Percentiles rank a stretch among this genome's conserved stretches.
Evolutionary conservation across 2,113 vertebrate species (phyloP).

Genomic region (Hemicordylus capensis): DNA sequence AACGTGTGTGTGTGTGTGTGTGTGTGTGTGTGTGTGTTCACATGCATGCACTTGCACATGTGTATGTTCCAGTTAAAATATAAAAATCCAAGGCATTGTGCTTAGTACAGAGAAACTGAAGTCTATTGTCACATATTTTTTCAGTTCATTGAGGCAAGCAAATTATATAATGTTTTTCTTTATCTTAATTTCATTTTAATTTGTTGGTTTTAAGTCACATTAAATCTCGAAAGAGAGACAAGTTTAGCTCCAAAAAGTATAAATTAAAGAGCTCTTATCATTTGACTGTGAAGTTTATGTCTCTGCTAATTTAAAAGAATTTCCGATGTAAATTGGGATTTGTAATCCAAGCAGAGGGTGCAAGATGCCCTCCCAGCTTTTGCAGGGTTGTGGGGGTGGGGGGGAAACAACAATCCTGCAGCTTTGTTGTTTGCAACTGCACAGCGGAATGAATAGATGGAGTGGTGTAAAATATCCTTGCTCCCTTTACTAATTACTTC

Average conservation of each 20-base stretch:
- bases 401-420: conserved; percentile 13
- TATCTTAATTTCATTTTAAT: conserved; percentile 66
- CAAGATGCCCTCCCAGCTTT: conserved; percentile 50
- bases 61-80: not conserved
- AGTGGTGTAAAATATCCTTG: conserved; percentile 53
- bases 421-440: conserved; percentile 32
- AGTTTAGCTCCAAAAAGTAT: conserved; percentile 45
- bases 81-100: not conserved
- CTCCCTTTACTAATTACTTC: conserved; percentile 68
- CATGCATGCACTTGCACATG: no score
- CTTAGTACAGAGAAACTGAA: conserved; percentile 14
- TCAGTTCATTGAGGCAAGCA: not conserved
- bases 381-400: no score
- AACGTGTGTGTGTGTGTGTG: not conserved
- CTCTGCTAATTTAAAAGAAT: conserved; percentile 59
- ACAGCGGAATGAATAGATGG: conserved; percentile 27
- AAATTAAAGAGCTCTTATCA: conserved; percentile 43
- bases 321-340: conserved; percentile 51
- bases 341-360: conserved; percentile 44
- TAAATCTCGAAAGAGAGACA: conserved; percentile 55
- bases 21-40: no score
- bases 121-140: conserved; percentile 20
- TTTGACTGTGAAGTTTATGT: conserved; percentile 50
- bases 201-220: conserved; percentile 51
- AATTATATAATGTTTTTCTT: conserved; percentile 42